Evolutionary conservation across 2,888 invertebrate genomes (phyloP), one percentile per base, ranked within the genome.

Genomic region (Nysson spinosus): DNA sequence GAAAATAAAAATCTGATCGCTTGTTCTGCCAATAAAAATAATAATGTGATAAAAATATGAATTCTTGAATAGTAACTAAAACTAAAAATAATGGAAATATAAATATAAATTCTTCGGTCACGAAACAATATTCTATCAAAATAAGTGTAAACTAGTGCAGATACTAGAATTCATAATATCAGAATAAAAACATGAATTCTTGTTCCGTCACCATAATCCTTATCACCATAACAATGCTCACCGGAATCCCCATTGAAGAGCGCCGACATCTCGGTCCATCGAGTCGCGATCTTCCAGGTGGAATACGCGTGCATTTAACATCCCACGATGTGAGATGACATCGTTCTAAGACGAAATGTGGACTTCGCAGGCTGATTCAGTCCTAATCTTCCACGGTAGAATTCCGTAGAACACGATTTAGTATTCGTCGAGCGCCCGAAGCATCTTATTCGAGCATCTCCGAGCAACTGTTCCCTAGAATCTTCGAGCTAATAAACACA

Each of bases 401-500:
- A 66, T 72, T 66, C 44, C 47, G 39, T n/a, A 20, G 47, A 56
- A 58, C 52, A 54, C 52, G 52, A 47, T 67, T 73, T 55, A 62
- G 56, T 66, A 69, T 66, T 74, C 66, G 63, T 57, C 60, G 75
- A 74, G 74, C 58, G 54, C 57, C 60, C 32, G 28, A 40, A 54
- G 57, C 51, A 30, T 60, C 54, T 52, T 39, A 44, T 47, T 46
- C 40, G 52, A 30, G 37, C 42, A 9, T 16, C 22, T 3, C 30
- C 9, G 12, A 24, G 22, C 4, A 37, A 28, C 4, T 37, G 43
- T 44, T 28, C 46, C 57, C 42, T 47, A 61, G 67, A 60, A 72
- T 60, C 64, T 72, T 64, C 66, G 61, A 69, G 72, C 69, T 77
- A 75, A 77, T 77, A 77, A 77, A 77, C 75, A 64, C 54, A 28